A percentile compares a stretch with the other conserved stretches of the same genome.
Evolutionary conservation across 2,113 vertebrate species (phyloP).

Genomic region (Mus spicilegus): DNA sequence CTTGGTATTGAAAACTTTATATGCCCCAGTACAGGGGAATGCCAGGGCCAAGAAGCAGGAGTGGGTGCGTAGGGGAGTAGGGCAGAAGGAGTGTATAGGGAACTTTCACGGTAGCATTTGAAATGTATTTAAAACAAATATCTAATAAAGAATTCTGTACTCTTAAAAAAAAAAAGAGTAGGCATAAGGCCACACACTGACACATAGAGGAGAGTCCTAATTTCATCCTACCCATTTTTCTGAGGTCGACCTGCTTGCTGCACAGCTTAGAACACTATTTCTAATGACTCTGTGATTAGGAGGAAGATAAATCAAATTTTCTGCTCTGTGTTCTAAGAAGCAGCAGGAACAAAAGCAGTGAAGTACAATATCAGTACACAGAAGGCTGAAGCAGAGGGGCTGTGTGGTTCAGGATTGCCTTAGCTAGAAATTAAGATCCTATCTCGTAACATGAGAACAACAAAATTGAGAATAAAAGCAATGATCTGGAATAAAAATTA

Average conservation of each 20-base stretch:
- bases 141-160: too few species aligned
- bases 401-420: not conserved
- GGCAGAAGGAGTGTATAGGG: too few species aligned
- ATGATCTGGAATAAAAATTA: not conserved
- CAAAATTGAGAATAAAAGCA: not conserved
- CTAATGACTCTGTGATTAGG: not conserved
- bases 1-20: too few species aligned
- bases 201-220: not conserved
- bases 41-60: too few species aligned
- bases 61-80: too few species aligned
- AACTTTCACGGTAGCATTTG: too few species aligned
- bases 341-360: not conserved
- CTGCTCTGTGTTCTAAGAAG: not conserved
- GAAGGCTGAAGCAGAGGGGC: not conserved
- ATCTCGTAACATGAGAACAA: not conserved
- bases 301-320: not conserved
- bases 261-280: conserved; percentile 42
- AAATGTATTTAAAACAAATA: too few species aligned
- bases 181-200: too few species aligned
- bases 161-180: not conserved
- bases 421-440: not conserved
- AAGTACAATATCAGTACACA: not conserved
- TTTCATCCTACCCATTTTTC: not conserved
- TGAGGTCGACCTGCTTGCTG: conserved; percentile 6
- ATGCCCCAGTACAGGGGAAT: too few species aligned